phyloP scores from a whole-genome alignment of 1,140 invertebrate genomes.

The Choristoneura fumiferana region DNA sequence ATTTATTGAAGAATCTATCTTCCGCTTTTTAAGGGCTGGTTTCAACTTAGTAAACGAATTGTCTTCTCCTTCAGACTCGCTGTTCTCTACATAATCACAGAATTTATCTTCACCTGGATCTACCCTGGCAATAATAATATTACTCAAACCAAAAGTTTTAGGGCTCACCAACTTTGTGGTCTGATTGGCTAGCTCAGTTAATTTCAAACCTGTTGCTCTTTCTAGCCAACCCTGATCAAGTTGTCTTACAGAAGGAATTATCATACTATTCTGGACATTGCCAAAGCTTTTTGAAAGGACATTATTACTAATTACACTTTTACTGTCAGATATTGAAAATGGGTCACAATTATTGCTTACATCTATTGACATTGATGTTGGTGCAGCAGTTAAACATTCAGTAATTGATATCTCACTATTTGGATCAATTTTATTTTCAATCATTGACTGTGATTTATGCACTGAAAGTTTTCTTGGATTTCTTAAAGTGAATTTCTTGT shows the following conservation, averaged over 20 bases:
- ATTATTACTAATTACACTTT: background rate
- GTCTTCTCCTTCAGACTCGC: slow-evolving; percentile 82
- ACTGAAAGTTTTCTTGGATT: slow-evolving; percentile 87
- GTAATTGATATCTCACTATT: background rate
- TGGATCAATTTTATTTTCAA: slow-evolving; percentile 20
- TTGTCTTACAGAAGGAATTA: slow-evolving; percentile 46
- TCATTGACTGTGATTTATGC: slow-evolving; percentile 29
- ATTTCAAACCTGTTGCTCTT: slow-evolving; percentile 50
- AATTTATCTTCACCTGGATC: slow-evolving; percentile 37
- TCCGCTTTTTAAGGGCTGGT: slow-evolving; percentile 71
- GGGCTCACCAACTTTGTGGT: background rate
- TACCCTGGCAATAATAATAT: slow-evolving; percentile 50
- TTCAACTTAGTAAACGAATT: slow-evolving; percentile 57
- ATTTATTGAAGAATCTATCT: slow-evolving; percentile 37
- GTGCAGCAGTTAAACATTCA: background rate
- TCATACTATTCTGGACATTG: slow-evolving; percentile 1
- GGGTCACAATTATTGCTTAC: slow-evolving; percentile 6
- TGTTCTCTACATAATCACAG: slow-evolving; percentile 82
- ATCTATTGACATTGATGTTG: slow-evolving; percentile 15
- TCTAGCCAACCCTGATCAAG: slow-evolving; percentile 79
- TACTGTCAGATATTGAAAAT: background rate
- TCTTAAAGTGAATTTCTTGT: slow-evolving; percentile 83
- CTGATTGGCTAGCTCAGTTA: background rate
- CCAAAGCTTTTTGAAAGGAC: background rate
- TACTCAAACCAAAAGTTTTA: slow-evolving; percentile 62